These are phyloP conservation scores for Telenomus remus DNA, from an alignment of 1,140 invertebrate genomes.

Conservation along the genomic window DNA sequence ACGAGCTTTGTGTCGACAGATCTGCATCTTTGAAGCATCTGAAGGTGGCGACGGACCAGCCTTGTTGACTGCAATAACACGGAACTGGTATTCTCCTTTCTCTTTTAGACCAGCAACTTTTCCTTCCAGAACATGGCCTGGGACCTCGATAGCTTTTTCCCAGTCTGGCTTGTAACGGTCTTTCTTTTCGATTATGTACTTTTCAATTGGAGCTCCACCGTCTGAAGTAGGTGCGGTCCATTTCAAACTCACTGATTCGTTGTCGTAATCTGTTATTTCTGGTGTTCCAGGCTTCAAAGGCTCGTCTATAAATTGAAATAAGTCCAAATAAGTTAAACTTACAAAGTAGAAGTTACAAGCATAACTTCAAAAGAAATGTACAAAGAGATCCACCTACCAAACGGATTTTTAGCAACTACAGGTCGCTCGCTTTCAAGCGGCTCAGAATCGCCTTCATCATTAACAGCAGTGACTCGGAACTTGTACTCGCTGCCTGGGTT, in stretches of 20 bases:
- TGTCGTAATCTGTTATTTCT: constrained; percentile 93
- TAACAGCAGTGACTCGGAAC: constrained; percentile 98
- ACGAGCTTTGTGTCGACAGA: constrained; percentile 92
- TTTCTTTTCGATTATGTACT: constrained; percentile 98
- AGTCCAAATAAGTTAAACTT: too few relatives aligned
- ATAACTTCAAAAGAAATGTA: too few relatives aligned
- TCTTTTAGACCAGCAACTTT: constrained; percentile 92
- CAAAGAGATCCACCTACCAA: constrained; percentile 78
- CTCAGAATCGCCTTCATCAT: constrained; percentile 98
- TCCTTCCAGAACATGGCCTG: constrained; percentile 84
- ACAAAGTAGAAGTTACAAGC: constrained; percentile 50
- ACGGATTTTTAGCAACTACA: constrained; percentile 99
- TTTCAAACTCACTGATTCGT: constrained; percentile 93
- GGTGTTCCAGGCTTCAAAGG: constrained; percentile 92
- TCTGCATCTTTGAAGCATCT: constrained; percentile 93
- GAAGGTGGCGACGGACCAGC: constrained; percentile 95
- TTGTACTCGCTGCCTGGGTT: constrained; percentile 96
- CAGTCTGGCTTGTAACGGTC: constrained; percentile 87
- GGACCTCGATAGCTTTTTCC: constrained; percentile 87
- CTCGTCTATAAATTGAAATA: too few relatives aligned
- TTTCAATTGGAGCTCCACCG: constrained; percentile 95
- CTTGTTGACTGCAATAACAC: constrained; percentile 96
- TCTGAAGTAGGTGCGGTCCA: constrained; percentile 94
- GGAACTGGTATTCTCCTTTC: constrained; percentile 95
- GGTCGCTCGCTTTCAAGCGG: constrained; percentile 94